Base-by-base conservation (phyloP, 2,113 vertebrate species). In the Hemichromis elongatus region DNA sequence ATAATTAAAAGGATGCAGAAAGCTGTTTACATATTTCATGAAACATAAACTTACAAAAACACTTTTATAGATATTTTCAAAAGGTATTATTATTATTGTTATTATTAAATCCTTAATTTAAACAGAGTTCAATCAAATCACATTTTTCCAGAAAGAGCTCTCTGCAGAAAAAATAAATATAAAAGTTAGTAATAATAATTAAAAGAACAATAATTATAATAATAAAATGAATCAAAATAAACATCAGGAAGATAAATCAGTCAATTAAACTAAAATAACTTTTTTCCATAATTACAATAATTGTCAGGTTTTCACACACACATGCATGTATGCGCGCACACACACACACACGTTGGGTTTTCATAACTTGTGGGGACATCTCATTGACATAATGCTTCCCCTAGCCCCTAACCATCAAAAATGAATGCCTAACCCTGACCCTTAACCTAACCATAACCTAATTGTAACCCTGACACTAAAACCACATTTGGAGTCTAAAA, bases 151-250 rank as follows among this genome's bases (percentile, higher is more conserved):
- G 14, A 50, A 19, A 47, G 68, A 21, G 6, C 11, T 37, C 19
- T n/a, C 33, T 3, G 35, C 59, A 37, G 33, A 61, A 19, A 61
- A 12, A 56, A 56, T 28, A 7, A 6, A 5, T 21, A 42, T 6
- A 18, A 42, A 45, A 0, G n/a, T n/a, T 26, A 45, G 3, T 57
- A 0, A n/a, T 3, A 1, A 9, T 16, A 0, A 16, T 54, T n/a
- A n/a, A n/a, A 0, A 13, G 9, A 0, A 5, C 26, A 28, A 0
- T 30, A 9, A 6, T 63, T 0, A 37, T 4, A 0, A 2, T 3
- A 0, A 40, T 16, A 2, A 68, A 2, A 6, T 4, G 66, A 45
- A 45, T 47, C 12, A 26, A 66, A 68, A 18, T 18, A 28, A 26
- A 26, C 37, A 26, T 3, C 21, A 26, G 2, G 35, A 0, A 42